These are phyloP conservation scores for Tapera naevia DNA, from an alignment of 2,797 vertebrate genomes.

Conservation along the genomic window DNA sequence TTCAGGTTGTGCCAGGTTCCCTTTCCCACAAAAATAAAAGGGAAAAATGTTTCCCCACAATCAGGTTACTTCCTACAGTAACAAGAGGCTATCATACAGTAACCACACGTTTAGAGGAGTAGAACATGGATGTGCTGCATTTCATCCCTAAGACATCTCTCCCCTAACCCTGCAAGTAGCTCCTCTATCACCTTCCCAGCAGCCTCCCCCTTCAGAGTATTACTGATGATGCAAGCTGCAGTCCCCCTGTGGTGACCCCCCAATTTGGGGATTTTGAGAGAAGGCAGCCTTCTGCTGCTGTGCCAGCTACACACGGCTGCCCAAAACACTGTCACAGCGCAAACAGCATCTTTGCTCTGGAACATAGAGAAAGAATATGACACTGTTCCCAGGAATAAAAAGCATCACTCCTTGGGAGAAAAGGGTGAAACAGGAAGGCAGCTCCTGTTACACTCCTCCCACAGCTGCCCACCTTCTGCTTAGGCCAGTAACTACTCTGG, in stretches of 20 bases:
- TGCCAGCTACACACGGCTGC: not conserved
- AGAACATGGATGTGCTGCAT: not conserved
- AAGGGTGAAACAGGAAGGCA: not conserved
- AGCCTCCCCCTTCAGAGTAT: not conserved
- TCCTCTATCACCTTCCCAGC: not conserved
- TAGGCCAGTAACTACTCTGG: not conserved
- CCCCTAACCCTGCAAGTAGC: rapidly evolving
- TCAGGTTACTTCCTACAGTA: not conserved
- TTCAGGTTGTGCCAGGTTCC: not conserved
- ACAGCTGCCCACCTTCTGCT: not conserved
- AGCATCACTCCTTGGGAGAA: not conserved
- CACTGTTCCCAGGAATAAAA: not conserved
- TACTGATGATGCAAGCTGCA: not conserved
- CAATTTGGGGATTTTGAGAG: not conserved
- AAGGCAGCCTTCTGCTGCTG: not conserved
- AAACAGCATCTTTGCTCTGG: not conserved
- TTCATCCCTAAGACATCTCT: not conserved
- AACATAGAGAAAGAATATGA: not conserved
- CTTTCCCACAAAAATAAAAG: not conserved
- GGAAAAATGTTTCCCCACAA: not conserved
- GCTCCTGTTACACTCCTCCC: not conserved
- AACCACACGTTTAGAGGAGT: not conserved
- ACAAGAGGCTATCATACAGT: not conserved
- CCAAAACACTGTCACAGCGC: not conserved
- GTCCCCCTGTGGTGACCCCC: not conserved